Conservation (phyloP, 2,797 vertebrate genomes). For the Crenichthys baileyi region DNA sequence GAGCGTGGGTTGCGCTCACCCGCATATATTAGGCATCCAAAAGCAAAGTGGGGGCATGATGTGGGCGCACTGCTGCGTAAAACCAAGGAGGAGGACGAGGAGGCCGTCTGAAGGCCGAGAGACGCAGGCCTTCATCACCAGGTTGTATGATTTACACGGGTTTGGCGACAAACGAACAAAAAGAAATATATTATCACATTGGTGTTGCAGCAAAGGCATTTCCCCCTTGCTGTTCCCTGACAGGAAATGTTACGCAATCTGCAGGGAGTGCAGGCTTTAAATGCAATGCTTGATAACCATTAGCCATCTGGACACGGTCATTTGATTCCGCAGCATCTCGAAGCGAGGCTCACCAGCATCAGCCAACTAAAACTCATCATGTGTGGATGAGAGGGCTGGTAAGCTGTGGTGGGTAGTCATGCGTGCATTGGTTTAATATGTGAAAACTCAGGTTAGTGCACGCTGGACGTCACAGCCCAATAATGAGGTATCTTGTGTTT, state of each 20-base stretch:
- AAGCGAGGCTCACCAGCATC: conserved; percentile 67
- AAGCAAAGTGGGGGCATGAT: conserved; percentile 1
- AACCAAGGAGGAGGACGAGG: conserved; percentile 8
- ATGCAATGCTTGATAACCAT: conserved; percentile 70
- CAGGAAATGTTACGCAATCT: conserved; percentile 53
- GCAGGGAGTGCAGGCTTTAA: conserved; percentile 50
- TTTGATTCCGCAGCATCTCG: conserved; percentile 80
- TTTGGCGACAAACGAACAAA: background rate
- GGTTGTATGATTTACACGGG: conserved; percentile 35
- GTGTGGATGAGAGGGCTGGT: conserved; percentile 22
- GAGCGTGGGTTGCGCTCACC: conserved; percentile 62
- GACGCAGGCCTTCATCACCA: conserved; percentile 38
- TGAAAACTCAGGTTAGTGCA: conserved; percentile 22
- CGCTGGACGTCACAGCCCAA: background rate
- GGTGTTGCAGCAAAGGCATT: conserved; percentile 38
- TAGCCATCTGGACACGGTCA: conserved; percentile 85
- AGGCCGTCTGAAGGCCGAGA: conserved; percentile 27
- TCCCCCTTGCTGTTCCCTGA: conserved; percentile 5
- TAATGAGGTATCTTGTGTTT: background rate
- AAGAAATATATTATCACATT: background rate
- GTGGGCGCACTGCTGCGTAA: background rate
- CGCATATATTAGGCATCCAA: conserved; percentile 73
- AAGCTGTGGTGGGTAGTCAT: conserved; percentile 47
- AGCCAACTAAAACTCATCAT: conserved; percentile 67
- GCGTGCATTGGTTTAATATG: conserved; percentile 26